phyloP scores from a whole-genome alignment of 2,113 vertebrate genomes.

The Rallus limicola region DNA sequence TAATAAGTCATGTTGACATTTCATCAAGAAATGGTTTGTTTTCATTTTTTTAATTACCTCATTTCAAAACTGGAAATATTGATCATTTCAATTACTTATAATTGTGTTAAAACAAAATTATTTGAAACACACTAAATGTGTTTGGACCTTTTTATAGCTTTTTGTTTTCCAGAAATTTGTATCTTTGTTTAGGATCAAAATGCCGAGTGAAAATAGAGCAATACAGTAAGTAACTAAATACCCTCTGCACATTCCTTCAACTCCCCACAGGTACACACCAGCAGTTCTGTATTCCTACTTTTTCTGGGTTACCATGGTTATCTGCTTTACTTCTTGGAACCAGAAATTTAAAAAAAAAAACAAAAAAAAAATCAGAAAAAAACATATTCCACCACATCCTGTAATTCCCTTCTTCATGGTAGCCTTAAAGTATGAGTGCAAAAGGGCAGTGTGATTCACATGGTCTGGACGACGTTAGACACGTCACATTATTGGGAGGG shows the following conservation, averaged over 20 bases:
- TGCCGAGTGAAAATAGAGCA: background rate
- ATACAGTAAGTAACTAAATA: background rate
- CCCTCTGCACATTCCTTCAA: background rate
- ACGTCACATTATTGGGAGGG: background rate
- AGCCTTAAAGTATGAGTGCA: background rate
- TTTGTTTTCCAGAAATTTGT: too few relatives aligned
- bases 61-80: too few relatives aligned
- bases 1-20: too few relatives aligned
- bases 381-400: background rate
- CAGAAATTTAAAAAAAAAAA: background rate
- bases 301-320: conserved; percentile 12
- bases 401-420: background rate
- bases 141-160: too few relatives aligned
- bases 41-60: too few relatives aligned
- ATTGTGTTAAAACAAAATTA: too few relatives aligned
- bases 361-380: background rate
- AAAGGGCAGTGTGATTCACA: background rate
- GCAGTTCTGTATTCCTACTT: background rate
- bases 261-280: background rate
- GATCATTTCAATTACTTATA: too few relatives aligned
- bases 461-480: background rate
- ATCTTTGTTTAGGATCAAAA: background rate
- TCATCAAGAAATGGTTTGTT: too few relatives aligned
- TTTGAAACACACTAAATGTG: too few relatives aligned
- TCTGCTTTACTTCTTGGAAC: background rate